Conservation (phyloP, 2,797 vertebrate genomes). For the Myoxocephalus aenaeus region DNA sequence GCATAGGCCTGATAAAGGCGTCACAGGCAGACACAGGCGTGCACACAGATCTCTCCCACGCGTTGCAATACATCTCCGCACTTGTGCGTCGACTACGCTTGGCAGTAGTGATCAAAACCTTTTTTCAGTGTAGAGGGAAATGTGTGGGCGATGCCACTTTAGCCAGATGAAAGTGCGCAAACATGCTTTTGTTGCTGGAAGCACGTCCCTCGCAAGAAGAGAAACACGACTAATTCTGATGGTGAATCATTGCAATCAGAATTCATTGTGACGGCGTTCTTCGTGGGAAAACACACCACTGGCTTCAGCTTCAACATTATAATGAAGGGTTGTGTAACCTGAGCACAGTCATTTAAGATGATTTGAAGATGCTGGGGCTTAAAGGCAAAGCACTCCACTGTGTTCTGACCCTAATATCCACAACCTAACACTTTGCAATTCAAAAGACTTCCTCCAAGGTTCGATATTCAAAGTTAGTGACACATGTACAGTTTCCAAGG, state of each 20-base stretch:
- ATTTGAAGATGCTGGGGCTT: constrained; percentile 45
- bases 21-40: constrained; percentile 61
- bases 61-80: constrained; percentile 63
- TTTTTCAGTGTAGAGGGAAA: constrained; percentile 65
- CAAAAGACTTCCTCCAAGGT: constrained; percentile 12
- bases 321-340: constrained; percentile 69
- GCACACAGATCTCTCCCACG: constrained; percentile 60
- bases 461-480: neutral
- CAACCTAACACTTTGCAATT: constrained; percentile 30
- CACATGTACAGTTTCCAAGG: neutral
- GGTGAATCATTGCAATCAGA: constrained; percentile 78
- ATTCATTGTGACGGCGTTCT: constrained; percentile 59
- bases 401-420: constrained; percentile 34
- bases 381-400: constrained; percentile 24
- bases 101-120: constrained; percentile 74
- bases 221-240: constrained; percentile 70
- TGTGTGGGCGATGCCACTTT: constrained; percentile 77
- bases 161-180: constrained; percentile 73
- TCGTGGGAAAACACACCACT: constrained; percentile 50
- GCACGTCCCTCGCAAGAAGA: constrained; percentile 66
- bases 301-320: constrained; percentile 50
- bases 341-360: constrained; percentile 42
- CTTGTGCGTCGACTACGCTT: constrained; percentile 51
- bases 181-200: constrained; percentile 76
- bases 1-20: constrained; percentile 71